phyloP scores from a whole-genome alignment of 2,888 invertebrate genomes.

The Anoplius nigerrimus region DNA sequence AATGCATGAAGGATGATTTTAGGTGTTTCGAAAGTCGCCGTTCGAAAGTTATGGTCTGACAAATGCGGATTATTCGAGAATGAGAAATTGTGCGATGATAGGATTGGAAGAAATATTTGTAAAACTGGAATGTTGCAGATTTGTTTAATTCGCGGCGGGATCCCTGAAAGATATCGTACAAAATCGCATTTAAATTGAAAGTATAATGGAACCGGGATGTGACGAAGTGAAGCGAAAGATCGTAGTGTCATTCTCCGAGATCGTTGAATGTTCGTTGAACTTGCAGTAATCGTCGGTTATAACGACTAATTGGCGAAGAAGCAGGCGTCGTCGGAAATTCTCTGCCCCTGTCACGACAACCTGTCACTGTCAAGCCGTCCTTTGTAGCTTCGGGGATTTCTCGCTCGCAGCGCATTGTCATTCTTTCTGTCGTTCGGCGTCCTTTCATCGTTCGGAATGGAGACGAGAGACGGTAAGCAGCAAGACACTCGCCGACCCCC shows the following conservation, averaged over 20 bases:
- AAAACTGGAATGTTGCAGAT: too few species aligned
- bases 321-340: constrained; percentile 20
- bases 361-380: constrained; percentile 18
- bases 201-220: constrained; percentile 32
- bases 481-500: neutral
- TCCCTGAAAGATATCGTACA: too few species aligned
- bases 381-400: constrained; percentile 4
- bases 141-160: too few species aligned
- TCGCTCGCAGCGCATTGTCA: neutral
- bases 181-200: too few species aligned
- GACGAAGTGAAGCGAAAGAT: constrained; percentile 27
- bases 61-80: too few species aligned
- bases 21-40: too few species aligned
- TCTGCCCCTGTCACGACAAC: constrained; percentile 23
- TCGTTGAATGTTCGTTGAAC: constrained; percentile 22
- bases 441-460: neutral
- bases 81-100: too few species aligned
- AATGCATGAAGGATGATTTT: too few species aligned
- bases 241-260: constrained; percentile 14
- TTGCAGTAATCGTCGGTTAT: constrained; percentile 36
- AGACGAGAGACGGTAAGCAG: neutral
- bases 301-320: constrained; percentile 38
- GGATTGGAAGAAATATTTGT: too few species aligned
- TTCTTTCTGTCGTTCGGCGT: neutral
- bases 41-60: too few species aligned